Percentiles rank a stretch among this genome's conserved stretches.
These are phyloP conservation scores for Urechis unicinctus DNA, from an alignment of 2,888 invertebrate species.

Conservation along the genomic window DNA sequence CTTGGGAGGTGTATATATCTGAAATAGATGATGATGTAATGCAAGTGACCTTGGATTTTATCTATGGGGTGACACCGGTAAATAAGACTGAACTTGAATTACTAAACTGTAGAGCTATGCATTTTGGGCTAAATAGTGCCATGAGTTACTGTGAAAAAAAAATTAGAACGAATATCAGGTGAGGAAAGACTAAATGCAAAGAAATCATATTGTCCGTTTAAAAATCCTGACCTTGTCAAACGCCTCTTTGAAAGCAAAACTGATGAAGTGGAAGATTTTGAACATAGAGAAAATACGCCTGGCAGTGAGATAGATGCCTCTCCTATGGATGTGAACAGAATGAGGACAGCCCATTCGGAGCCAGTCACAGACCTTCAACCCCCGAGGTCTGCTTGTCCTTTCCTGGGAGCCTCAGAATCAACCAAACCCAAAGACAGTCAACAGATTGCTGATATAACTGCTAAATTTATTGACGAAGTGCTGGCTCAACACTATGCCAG, in stretches of 20 bases:
- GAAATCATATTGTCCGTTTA: neutral
- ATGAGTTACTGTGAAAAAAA: conserved; percentile 6
- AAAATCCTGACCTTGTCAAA: neutral
- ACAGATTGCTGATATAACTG: neutral
- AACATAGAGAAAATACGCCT: too few species aligned
- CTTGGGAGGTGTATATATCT: neutral
- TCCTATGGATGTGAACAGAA: neutral
- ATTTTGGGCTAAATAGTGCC: conserved; percentile 14
- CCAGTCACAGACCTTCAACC: too few species aligned
- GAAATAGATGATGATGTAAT: conserved; percentile 4
- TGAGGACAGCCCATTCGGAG: neutral
- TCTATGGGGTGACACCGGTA: conserved; percentile 18
- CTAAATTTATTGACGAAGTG: neutral
- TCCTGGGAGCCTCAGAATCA: too few species aligned
- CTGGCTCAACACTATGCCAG: neutral
- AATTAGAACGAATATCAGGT: neutral
- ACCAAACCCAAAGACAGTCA: too few species aligned
- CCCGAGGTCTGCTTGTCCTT: too few species aligned
- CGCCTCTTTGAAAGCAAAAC: neutral
- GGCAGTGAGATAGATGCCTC: neutral
- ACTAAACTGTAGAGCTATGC: conserved; percentile 13
- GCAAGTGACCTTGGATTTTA: conserved; percentile 19
- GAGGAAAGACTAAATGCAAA: neutral
- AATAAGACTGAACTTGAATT: conserved; percentile 7
- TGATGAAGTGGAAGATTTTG: too few species aligned